phyloP scores from a whole-genome alignment of 1,140 invertebrate species.

The Centruroides sculpturatus region DNA sequence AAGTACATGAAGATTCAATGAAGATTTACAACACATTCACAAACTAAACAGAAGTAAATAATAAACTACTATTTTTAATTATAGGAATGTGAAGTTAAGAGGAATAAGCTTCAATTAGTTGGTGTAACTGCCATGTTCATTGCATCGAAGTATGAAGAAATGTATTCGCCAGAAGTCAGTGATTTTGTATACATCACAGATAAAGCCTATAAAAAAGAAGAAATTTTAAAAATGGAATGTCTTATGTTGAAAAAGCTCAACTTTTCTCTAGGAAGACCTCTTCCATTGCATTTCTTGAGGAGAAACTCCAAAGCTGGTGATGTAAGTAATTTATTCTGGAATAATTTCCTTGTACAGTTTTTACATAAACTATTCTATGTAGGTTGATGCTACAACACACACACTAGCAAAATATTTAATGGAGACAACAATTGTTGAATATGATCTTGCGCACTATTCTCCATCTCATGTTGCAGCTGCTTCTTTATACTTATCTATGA shows the following conservation, averaged over 20 bases:
- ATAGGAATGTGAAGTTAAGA: conserved; percentile 41
- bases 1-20: too few species aligned
- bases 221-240: conserved; percentile 69
- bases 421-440: conserved; percentile 69
- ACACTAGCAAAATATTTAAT: conserved; percentile 84
- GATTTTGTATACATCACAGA: conserved; percentile 91
- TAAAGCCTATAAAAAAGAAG: conserved; percentile 60
- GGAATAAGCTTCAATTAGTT: conserved; percentile 67
- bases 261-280: conserved; percentile 66
- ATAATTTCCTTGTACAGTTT: not conserved
- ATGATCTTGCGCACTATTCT: conserved; percentile 57
- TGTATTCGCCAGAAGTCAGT: conserved; percentile 67
- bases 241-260: conserved; percentile 48
- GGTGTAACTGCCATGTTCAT: conserved; percentile 84
- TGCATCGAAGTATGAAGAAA: conserved; percentile 91
- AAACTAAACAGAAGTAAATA: too few species aligned
- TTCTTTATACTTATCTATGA: conserved; percentile 51
- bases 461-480: conserved; percentile 69
- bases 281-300: conserved; percentile 76
- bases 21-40: too few species aligned
- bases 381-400: conserved; percentile 54
- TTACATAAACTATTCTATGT: not conserved
- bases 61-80: too few species aligned
- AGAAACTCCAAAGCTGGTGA: conserved; percentile 59
- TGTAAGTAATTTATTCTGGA: conserved; percentile 28